phyloP scores from a whole-genome alignment of 2,797 vertebrate species.

The Dipus sagitta region DNA sequence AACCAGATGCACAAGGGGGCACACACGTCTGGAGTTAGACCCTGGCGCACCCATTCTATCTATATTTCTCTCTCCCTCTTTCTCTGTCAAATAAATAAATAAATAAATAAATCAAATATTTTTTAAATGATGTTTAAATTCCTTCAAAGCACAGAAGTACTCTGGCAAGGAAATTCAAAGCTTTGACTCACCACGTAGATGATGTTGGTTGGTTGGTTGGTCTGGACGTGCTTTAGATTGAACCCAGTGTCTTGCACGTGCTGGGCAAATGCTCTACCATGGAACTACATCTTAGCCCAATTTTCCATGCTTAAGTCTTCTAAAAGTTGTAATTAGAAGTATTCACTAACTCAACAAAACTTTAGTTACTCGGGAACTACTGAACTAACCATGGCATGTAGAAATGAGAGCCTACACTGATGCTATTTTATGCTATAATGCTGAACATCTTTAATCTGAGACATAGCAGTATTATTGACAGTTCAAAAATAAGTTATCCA shows the following conservation, averaged over 20 bases:
- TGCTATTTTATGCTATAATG: not conserved
- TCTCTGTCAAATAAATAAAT: too few species aligned
- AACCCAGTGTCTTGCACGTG: not conserved
- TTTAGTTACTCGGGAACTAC: not conserved
- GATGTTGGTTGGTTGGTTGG: not conserved
- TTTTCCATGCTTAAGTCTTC: not conserved
- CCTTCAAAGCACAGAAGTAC: not conserved
- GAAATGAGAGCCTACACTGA: not conserved
- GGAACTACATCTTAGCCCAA: not conserved
- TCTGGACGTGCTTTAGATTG: too few species aligned
- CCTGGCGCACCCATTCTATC: too few species aligned
- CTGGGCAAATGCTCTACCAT: not conserved
- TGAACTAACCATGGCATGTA: not conserved
- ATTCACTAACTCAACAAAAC: not conserved
- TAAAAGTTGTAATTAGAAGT: conserved; percentile 21
- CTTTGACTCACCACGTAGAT: not conserved
- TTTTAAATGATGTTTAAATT: conserved; percentile 19
- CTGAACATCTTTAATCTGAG: conserved; percentile 27
- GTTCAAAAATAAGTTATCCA: not conserved
- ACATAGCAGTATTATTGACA: not conserved
- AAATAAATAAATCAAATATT: too few species aligned
- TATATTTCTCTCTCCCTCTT: too few species aligned
- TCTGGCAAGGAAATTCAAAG: conserved; percentile 1
- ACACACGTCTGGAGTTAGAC: too few species aligned
- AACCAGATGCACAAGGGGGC: too few species aligned